These are phyloP conservation scores for Pelosia muscerda DNA, from an alignment of 2,888 invertebrate genomes.

Conservation along the genomic window DNA sequence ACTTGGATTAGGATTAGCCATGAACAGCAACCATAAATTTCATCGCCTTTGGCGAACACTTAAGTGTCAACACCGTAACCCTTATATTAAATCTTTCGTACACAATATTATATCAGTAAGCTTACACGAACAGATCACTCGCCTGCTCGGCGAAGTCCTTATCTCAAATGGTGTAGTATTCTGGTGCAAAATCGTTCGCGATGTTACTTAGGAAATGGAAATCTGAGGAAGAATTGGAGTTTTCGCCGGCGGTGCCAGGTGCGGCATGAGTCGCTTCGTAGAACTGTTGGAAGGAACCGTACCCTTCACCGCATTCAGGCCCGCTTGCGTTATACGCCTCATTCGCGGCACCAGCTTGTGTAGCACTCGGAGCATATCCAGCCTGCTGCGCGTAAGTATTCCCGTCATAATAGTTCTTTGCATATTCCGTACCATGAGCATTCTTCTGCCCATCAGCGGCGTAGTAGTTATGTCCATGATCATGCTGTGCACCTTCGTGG, in stretches of 20 bases:
- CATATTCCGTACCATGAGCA: conserved; percentile 82
- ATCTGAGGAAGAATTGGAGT: conserved; percentile 97
- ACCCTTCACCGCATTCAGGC: conserved; percentile 88
- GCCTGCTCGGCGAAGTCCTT: conserved; percentile 86
- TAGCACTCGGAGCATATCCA: conserved; percentile 52
- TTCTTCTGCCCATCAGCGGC: conserved; percentile 83
- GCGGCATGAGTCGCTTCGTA: conserved; percentile 87
- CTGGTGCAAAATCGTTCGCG: conserved; percentile 97
- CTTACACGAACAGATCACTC: conserved; percentile 84
- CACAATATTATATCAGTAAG: conserved; percentile 41
- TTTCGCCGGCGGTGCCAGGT: conserved; percentile 88
- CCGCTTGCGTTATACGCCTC: conserved; percentile 65
- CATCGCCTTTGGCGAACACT: conserved; percentile 72
- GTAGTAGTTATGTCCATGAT: conserved; percentile 79
- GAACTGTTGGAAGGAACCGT: conserved; percentile 91
- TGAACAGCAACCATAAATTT: conserved; percentile 49
- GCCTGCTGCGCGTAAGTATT: conserved; percentile 72
- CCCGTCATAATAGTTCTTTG: conserved; percentile 84
- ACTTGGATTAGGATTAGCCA: conserved; percentile 63
- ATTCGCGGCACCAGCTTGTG: conserved; percentile 73
- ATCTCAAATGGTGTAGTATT: conserved; percentile 92
- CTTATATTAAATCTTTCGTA: conserved; percentile 46
- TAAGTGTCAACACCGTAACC: conserved; percentile 64
- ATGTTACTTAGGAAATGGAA: conserved; percentile 97
- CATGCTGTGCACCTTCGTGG: conserved; percentile 78